Conservation (phyloP, 2,113 vertebrate species). For the Stigmatopora argus region DNA sequence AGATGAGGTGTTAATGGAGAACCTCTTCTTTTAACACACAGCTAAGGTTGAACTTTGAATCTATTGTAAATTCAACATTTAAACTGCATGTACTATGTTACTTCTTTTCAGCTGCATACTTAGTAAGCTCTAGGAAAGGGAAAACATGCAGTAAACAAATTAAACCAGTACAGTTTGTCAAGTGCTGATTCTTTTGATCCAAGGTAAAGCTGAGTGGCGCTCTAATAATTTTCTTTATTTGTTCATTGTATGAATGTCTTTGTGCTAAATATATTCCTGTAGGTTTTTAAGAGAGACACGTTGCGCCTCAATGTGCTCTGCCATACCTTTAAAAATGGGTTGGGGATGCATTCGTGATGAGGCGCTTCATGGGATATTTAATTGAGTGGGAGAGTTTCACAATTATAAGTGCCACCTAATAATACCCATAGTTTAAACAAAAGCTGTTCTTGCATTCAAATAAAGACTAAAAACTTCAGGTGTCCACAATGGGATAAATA, state of each 20-base stretch:
- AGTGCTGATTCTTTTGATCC: background rate
- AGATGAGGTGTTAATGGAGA: too few species aligned
- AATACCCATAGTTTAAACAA: too few species aligned
- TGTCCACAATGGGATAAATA: too few species aligned
- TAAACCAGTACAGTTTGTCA: background rate
- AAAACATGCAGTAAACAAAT: slow-evolving; percentile 1
- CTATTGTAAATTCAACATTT: slow-evolving; percentile 19
- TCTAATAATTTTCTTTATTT: slow-evolving; percentile 1
- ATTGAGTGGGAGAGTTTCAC: too few species aligned
- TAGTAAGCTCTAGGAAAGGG: background rate
- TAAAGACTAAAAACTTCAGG: too few species aligned
- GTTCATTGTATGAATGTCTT: slow-evolving; percentile 9
- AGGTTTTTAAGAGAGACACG: background rate
- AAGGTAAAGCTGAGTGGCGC: background rate
- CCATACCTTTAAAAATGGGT: background rate
- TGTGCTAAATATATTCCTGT: slow-evolving; percentile 4
- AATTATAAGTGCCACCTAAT: too few species aligned
- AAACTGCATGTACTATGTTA: slow-evolving; percentile 31
- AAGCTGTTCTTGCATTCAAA: too few species aligned
- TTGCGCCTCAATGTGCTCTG: background rate
- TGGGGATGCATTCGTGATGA: too few species aligned
- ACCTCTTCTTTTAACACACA: slow-evolving; percentile 21
- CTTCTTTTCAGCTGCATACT: slow-evolving; percentile 24
- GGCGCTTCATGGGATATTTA: too few species aligned
- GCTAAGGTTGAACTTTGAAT: slow-evolving; percentile 25